Evolutionary conservation across 2,888 invertebrate species (phyloP).

Genomic region (Andrena fulva): DNA sequence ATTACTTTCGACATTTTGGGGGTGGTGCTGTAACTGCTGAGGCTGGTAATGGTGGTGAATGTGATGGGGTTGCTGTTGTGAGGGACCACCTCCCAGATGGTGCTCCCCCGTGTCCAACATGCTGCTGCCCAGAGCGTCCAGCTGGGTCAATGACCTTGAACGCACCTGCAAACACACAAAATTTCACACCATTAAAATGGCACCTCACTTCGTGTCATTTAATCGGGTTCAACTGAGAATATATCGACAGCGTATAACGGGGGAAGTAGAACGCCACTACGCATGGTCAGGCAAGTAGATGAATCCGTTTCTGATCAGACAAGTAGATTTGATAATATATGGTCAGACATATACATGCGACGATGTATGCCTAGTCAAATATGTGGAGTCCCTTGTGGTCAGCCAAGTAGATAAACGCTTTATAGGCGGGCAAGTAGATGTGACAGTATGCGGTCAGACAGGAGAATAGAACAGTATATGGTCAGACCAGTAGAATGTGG

Average conservation of each 20-base stretch:
- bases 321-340: neutral
- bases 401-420: neutral
- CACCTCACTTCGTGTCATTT: neutral
- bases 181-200: neutral
- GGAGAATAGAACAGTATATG: neutral
- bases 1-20: conserved; percentile 80
- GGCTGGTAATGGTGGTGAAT: conserved; percentile 78
- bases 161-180: conserved; percentile 86
- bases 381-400: no score
- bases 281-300: neutral
- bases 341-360: neutral
- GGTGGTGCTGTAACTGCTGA: conserved; percentile 84
- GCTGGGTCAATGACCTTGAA: conserved; percentile 90
- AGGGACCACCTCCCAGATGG: conserved; percentile 74
- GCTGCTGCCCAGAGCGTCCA: conserved; percentile 88
- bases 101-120: conserved; percentile 83
- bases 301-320: neutral
- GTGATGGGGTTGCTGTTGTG: conserved; percentile 80
- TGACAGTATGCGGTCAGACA: neutral
- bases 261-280: neutral
- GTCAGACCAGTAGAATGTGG: neutral
- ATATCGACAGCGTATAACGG: neutral
- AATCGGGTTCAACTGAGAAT: no score
- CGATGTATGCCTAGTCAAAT: neutral
- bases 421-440: neutral